phyloP scores from a whole-genome alignment of 2,888 invertebrate species.

The Watsonalla binaria region DNA sequence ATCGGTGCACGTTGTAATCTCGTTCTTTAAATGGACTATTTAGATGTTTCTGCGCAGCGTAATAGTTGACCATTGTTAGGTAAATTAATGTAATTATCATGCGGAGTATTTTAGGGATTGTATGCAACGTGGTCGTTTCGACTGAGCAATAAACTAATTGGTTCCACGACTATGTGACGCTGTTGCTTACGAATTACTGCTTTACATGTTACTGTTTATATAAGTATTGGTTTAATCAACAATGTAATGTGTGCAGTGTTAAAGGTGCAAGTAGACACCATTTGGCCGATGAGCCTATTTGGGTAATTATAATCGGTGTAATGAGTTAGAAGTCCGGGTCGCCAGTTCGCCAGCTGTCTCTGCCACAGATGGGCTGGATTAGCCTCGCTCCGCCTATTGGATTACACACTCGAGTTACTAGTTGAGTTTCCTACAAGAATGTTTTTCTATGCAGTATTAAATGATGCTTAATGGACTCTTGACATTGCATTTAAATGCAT shows the following conservation, averaged over 20 bases:
- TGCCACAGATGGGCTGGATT: constrained; percentile 60
- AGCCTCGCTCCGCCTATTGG: constrained; percentile 50
- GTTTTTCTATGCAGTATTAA: constrained; percentile 36
- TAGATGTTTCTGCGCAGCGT: constrained; percentile 66
- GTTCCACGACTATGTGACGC: constrained; percentile 6
- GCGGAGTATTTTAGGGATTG: constrained; percentile 26
- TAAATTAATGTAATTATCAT: constrained; percentile 63
- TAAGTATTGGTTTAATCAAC: background rate
- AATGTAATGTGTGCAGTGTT: background rate
- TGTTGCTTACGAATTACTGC: background rate
- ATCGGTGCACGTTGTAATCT: constrained; percentile 50
- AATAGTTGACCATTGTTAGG: constrained; percentile 57
- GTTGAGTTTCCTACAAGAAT: constrained; percentile 42
- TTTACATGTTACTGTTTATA: background rate
- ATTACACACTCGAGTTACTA: constrained; percentile 53
- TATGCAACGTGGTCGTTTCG: constrained; percentile 27
- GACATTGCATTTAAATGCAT: constrained; percentile 31
- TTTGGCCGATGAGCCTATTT: constrained; percentile 61
- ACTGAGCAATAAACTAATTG: constrained; percentile 12
- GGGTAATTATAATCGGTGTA: constrained; percentile 68
- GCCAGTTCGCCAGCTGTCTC: constrained; percentile 31
- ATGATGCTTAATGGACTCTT: constrained; percentile 30
- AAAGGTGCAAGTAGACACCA: constrained; percentile 29
- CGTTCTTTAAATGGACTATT: constrained; percentile 65
- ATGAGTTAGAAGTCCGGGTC: constrained; percentile 70